These are phyloP conservation scores for Merops nubicus DNA, from an alignment of 2,113 vertebrate genomes.

Conservation along the genomic window DNA sequence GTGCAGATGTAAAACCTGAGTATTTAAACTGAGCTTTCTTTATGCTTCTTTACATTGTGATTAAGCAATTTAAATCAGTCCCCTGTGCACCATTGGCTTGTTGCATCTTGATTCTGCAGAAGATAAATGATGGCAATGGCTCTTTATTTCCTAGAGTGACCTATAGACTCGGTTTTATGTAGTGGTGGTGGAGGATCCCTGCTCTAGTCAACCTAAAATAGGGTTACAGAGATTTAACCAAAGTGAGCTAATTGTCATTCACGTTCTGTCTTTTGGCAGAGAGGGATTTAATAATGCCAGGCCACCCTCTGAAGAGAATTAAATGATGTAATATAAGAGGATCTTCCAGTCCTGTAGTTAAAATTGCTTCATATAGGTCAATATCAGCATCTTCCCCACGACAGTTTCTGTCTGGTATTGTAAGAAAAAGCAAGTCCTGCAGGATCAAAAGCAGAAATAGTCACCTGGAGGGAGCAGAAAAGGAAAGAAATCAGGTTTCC, in stretches of 20 bases:
- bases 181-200: neutral
- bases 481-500: neutral
- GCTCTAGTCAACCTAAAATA: neutral
- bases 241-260: neutral
- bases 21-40: neutral
- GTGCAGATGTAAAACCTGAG: neutral
- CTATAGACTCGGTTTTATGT: neutral
- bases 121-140: neutral
- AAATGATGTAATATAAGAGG: neutral
- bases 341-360: slow-evolving; percentile 19
- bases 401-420: neutral
- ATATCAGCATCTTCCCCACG: neutral
- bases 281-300: neutral
- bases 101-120: neutral
- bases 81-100: neutral
- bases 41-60: neutral
- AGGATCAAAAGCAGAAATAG: neutral
- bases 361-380: neutral
- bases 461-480: neutral
- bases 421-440: neutral
- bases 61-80: neutral
- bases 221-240: neutral
- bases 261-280: neutral
- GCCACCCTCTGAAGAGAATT: neutral
- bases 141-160: neutral